Evolutionary conservation across 2,888 invertebrate species (phyloP), one percentile per base, ranked within the genome.

Genomic region (Epistrophe grossulariae): DNA sequence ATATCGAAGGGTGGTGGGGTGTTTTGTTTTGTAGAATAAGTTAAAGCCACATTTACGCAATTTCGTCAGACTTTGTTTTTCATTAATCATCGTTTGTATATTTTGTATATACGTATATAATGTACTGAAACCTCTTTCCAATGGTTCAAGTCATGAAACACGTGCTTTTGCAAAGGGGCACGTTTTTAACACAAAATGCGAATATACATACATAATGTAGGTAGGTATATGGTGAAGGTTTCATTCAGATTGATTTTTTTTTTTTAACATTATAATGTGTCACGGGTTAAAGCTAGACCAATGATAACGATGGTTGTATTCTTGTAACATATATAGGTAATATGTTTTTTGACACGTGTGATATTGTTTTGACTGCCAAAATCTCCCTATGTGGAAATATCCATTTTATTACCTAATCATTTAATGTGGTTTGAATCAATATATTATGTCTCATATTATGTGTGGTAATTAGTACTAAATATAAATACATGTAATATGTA

Each of bases 61-160:
- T 72, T 84, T 84, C 77, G 84, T 81, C 84, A 52, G 81, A 72
- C 71, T 77, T 81, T 66, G 55, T 59, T 77, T 81, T 71, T 77
- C 84, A 84, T 84, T 84, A 84, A 84, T 80, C 84, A 84, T 81
- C 31, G 17, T 62, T 62, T 40, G n/a, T n/a, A 19, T 43, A 43
- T 60, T 60, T 60, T 15, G 4, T 6, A 6, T 35, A 35, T 9
- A 35, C 3, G 31, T 31, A 31, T 62, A 40, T 62, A 62, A 62
- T 62, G 40, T 62, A n/a, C n/a, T 17, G 9, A 24, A 24, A 3
- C 40, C 19, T 48, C 28, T 45, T 64, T 11, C 31, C 15, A 28
- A 24, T 5, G 66, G 17, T 48, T 66, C 8, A 15, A 48, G 28
- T 13, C 17, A 24, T 24, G 24, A 24, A 19, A 66, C 66, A 66